Conservation (phyloP, 2,888 invertebrate species). For the Drosophila tanythrix region DNA sequence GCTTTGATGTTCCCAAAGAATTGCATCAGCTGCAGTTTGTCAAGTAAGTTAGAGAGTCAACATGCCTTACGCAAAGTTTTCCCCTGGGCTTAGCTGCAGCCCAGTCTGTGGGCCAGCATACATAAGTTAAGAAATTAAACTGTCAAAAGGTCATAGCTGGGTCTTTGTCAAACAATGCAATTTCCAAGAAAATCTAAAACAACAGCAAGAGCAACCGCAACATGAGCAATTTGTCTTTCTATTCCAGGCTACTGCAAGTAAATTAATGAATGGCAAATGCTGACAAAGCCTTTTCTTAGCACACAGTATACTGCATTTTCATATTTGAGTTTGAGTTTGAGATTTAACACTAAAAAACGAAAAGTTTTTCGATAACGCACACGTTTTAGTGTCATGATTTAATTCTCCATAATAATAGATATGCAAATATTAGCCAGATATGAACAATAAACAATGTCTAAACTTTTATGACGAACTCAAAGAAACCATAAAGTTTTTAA, state of each 20-base stretch:
- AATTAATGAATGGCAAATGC: conserved; percentile 51
- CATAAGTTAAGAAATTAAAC: conserved; percentile 54
- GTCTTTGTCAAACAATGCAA: conserved; percentile 68
- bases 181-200: conserved; percentile 48
- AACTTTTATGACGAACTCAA: conserved; percentile 29
- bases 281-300: conserved; percentile 11
- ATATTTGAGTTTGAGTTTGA: background rate
- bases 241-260: conserved; percentile 38
- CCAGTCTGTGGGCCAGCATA: conserved; percentile 12
- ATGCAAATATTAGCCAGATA: conserved; percentile 1
- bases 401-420: conserved; percentile 9
- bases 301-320: background rate
- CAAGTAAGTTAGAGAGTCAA: conserved; percentile 67
- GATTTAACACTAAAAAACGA: background rate
- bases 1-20: conserved; percentile 30
- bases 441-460: conserved; percentile 16
- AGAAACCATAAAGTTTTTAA: conserved; percentile 15
- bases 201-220: conserved; percentile 39
- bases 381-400: conserved; percentile 10
- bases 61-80: conserved; percentile 57
- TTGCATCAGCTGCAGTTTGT: conserved; percentile 51
- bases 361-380: conserved; percentile 8
- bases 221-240: conserved; percentile 51
- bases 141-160: conserved; percentile 65
- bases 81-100: conserved; percentile 33